Percentiles rank a stretch among this genome's conserved stretches.
These are phyloP conservation scores for Guaruba guarouba DNA, from an alignment of 2,113 vertebrate genomes.

Conservation along the genomic window DNA sequence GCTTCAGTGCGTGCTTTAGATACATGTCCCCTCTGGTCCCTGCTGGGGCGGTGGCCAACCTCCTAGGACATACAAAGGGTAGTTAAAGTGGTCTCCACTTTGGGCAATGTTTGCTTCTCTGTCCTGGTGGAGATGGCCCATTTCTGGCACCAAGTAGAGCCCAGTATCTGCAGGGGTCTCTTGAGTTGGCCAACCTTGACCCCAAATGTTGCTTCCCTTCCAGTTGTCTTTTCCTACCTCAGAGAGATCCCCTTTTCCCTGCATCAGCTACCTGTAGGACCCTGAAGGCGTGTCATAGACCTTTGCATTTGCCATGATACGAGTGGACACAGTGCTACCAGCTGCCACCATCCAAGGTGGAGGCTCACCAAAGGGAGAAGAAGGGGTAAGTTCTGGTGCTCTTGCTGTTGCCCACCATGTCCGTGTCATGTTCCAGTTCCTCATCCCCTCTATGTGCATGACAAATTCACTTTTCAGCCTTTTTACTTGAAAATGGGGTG, in stretches of 20 bases:
- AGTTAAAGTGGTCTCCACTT: conserved; percentile 6
- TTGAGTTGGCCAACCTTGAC: not conserved
- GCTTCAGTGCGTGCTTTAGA: conserved; percentile 49
- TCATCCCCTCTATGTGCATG: not conserved
- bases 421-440: not conserved
- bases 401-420: not conserved
- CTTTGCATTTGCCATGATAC: not conserved
- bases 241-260: not conserved
- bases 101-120: not conserved
- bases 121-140: not conserved
- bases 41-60: conserved; percentile 35
- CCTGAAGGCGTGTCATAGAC: not conserved
- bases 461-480: not conserved
- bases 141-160: not conserved
- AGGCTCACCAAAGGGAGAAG: not conserved
- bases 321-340: not conserved
- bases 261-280: not conserved
- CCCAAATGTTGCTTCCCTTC: not conserved
- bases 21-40: conserved; percentile 29
- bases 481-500: not conserved
- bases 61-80: conserved; percentile 35
- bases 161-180: not conserved
- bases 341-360: not conserved
- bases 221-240: not conserved
- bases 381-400: not conserved